Evolutionary conservation across 2,797 vertebrate species (phyloP), one percentile per base, ranked within the genome.

Genomic region (Syngnathus acus): DNA sequence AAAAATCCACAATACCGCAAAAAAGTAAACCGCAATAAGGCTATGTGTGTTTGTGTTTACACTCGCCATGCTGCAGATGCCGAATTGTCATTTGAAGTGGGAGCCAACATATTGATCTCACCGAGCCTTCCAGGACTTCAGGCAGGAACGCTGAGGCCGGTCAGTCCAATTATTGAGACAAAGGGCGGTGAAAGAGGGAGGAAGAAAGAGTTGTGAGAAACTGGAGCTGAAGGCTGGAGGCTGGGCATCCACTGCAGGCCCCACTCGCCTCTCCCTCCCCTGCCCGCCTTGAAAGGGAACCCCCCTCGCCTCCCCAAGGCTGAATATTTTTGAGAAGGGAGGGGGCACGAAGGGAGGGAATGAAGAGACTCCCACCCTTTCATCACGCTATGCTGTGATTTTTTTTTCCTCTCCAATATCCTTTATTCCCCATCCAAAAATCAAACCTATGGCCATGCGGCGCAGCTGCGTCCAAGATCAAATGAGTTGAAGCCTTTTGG

Each of bases 221-320:
- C 70, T 19, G 57, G 38, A 79, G 67, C 70, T 74, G 68, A 69
- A 77, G 69, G 42, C 70, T 74, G 68, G 71, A 77, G 69, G 42
- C 75, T 82, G 32, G 11, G 42, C 8, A 48, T 47, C 68, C 66
- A 73, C 74, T 73, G 66, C 75, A 73, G 73, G 78, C 73, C 79
- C 71, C 66, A 51, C 62, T 73, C 43, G 66, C 68, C 78, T 84
- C 82, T 81, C 86, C 79, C 55, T 58, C 55, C 82, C 84, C 84
- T 82, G 80, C 72, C 81, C 51, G n/a, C 70, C 79, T 86, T 87
- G 83, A 86, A 89, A 89, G 75, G 70, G 85, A 83, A 84, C 77
- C 82, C 78, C 78, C 71, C 73, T 80, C 77, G 77, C 76, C 81
- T 81, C 84, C 76, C 62, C 74, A 84, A 51, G 70, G 60, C 82